Base-by-base conservation (phyloP, 2,797 vertebrate species). In the Tolypeutes matacus region DNA sequence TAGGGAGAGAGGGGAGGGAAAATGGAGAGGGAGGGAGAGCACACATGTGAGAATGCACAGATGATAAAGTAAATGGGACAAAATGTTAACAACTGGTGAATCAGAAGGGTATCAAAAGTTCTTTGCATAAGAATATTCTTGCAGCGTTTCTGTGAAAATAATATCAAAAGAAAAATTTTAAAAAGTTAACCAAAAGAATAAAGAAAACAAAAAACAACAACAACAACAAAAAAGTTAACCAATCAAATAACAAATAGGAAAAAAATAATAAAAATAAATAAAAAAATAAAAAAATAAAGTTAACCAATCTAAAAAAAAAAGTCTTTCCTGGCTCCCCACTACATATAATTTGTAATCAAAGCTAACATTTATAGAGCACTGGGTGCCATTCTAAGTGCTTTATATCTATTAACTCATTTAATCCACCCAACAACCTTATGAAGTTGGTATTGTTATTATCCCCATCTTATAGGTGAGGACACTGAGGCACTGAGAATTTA, bases 271-370 rank as follows among this genome's bases (percentile, higher is more conserved):
- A n/a, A n/a, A n/a, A n/a, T n/a, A n/a, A n/a, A n/a, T n/a, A n/a
- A n/a, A n/a, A n/a, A n/a, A n/a, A n/a, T n/a, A n/a, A n/a, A n/a
- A n/a, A n/a, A n/a, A n/a, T n/a, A 53, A 53, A 53, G 51, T 53
- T 46, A 75, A 36, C 27, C 3, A 80, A 85, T 21, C 51, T 83
- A 23, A 34, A 53, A 89, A 53, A 89, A 85, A 42, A 36, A 2
- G 4, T 58, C 64, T 92, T 81, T 80, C 23, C 15, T 91, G 62
- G 60, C 53, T 85, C 36, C 51, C 21, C 6, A 69, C 8, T 80
- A 6, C 20, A 18, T 36, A 62, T 5, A 70, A 51, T 75, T 76
- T 95, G 34, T 84, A 60, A 86, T 75, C 84, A 80, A 93, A 90
- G 65, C 21, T 87, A 67, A 27, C n/a, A 69, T 34, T 72, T 17